Percentiles rank a stretch among this genome's conserved stretches.
Evolutionary conservation across 2,113 vertebrate species (phyloP).

Genomic region (Hypomesus transpacificus): DNA sequence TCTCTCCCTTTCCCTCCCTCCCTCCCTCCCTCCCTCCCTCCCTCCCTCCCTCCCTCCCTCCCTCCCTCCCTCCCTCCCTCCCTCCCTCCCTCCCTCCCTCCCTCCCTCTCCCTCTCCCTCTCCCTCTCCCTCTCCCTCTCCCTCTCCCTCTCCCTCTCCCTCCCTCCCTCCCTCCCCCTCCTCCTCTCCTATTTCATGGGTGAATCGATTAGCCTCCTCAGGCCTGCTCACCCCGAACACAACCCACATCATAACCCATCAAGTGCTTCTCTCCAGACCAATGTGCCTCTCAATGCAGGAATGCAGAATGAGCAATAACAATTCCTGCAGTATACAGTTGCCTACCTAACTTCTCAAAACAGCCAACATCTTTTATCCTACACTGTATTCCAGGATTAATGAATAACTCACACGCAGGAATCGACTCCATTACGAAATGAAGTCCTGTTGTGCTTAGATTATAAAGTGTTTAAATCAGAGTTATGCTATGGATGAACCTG

Average conservation of each 20-base stretch:
- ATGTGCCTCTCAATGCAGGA: too few species aligned
- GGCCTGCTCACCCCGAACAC: not conserved
- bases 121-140: not conserved
- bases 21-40: not conserved
- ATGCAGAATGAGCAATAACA: not conserved
- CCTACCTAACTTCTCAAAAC: too few species aligned
- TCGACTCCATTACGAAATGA: too few species aligned
- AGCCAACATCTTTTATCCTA: too few species aligned
- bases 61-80: not conserved
- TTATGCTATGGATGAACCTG: too few species aligned
- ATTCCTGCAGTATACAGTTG: too few species aligned
- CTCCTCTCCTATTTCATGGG: constrained; percentile 1
- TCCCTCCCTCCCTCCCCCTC: not conserved
- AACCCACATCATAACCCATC: constrained; percentile 24
- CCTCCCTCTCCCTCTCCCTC: not conserved
- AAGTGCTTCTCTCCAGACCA: too few species aligned
- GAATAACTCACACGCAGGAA: too few species aligned
- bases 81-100: not conserved
- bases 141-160: not conserved
- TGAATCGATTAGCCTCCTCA: constrained; percentile 27
- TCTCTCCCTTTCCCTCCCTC: not conserved
- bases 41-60: not conserved
- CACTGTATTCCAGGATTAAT: too few species aligned
- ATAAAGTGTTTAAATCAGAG: too few species aligned
- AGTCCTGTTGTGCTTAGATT: too few species aligned